phyloP scores from a whole-genome alignment of 2,888 invertebrate species.

The Tineola bisselliella region DNA sequence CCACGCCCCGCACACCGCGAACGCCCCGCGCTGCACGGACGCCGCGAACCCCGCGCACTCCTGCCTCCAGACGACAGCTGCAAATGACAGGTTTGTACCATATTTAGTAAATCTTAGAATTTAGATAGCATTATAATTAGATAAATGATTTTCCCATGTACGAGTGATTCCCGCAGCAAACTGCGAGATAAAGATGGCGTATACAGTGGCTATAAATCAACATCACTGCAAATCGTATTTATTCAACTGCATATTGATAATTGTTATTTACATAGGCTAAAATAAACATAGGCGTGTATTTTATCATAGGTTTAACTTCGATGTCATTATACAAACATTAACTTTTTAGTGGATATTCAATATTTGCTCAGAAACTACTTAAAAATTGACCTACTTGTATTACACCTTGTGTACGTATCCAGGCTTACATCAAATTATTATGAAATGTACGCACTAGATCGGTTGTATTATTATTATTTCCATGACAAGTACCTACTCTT shows the following conservation, averaged over 20 bases:
- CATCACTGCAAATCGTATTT: background rate
- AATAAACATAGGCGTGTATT: background rate
- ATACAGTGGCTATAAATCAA: background rate
- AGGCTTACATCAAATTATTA: background rate
- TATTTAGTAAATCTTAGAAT: constrained; percentile 7
- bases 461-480: too few species aligned
- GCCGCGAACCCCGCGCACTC: constrained; percentile 54
- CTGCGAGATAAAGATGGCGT: background rate
- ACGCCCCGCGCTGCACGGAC: constrained; percentile 47
- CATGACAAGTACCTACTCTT: too few species aligned
- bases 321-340: background rate
- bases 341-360: background rate
- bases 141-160: too few species aligned
- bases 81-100: constrained; percentile 54
- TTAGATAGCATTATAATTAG: background rate
- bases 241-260: background rate
- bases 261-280: background rate
- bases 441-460: background rate
- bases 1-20: constrained; percentile 33
- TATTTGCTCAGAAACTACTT: background rate
- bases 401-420: background rate
- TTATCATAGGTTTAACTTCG: background rate
- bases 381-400: background rate
- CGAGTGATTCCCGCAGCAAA: background rate
- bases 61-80: constrained; percentile 60